Conservation (phyloP, 2,113 vertebrate species). For the Sceloporus undulatus region DNA sequence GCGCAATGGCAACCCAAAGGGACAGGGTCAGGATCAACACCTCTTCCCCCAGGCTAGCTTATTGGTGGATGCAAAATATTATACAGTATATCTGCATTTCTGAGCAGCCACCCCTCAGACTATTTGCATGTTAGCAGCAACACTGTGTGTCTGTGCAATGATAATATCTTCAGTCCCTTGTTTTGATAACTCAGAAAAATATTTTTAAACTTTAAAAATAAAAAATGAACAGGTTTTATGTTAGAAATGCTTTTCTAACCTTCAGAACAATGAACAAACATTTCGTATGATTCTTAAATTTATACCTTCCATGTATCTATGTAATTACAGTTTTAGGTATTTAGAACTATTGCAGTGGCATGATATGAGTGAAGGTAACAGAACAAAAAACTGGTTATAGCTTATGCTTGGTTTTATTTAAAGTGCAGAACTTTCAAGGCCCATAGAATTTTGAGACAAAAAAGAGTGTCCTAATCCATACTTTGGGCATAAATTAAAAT, state of each 20-base stretch:
- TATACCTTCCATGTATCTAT: not conserved
- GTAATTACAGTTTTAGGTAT: not conserved
- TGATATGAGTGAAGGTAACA: not conserved
- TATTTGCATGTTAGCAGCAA: not conserved
- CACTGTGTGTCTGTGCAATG: not conserved
- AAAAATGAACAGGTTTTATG: not conserved
- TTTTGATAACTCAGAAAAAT: not conserved
- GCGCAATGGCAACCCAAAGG: not conserved
- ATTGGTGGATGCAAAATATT: not conserved
- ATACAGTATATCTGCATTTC: not conserved
- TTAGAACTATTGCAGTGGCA: not conserved
- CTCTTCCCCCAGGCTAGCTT: not conserved
- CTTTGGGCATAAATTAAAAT: not conserved
- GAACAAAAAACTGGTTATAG: not conserved
- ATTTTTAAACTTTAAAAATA: not conserved
- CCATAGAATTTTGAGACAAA: not conserved
- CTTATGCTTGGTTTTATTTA: not conserved
- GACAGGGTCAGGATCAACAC: not conserved
- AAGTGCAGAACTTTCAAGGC: not conserved
- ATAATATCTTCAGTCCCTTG: not conserved
- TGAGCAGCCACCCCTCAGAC: not conserved
- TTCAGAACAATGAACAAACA: not conserved
- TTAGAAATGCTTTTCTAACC: conserved; percentile 1
- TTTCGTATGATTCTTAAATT: not conserved
- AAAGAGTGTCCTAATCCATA: not conserved